Base-by-base conservation (phyloP, 2,888 invertebrate genomes). In the Amphipyra berbera region DNA sequence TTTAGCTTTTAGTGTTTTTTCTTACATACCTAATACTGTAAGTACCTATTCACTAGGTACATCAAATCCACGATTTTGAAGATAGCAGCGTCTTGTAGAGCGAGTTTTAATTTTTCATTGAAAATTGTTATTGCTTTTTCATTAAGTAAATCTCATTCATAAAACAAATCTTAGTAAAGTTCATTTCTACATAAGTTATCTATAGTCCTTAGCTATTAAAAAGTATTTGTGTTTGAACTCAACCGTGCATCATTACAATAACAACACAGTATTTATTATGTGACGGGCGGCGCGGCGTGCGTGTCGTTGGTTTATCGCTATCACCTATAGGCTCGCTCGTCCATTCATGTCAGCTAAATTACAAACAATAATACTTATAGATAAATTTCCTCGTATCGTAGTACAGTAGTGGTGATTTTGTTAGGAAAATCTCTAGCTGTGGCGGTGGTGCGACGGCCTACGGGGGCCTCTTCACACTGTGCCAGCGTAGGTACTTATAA, bases 401-500 rank as follows among this genome's bases (percentile, higher is more conserved):
- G 54, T 61, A 59, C 13, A 61, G 27, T 49, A 38, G 64, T 70
- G 48, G 41, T 60, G 56, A 64, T 65, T 68, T 49, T 52, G 66
- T 53, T 58, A n/a, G 53, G 61, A 61, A 74, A 78, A 68, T 68
- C 48, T 59, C 56, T 68, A 53, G 49, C 63, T 57, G 60, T 63
- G 47, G 61, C 54, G 41, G 68, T 67, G 61, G 48, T 65, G 57
- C 57, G 60, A 61, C 61, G 69, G 68, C 48, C 8, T 65, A 13
- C 68, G 63, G 79, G 74, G 79, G 74, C 73, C 74, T 76, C 76
- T 78, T 70, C 61, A 68, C 65, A 41, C 61, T 50, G 75, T 76
- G 78, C 59, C 78, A 66, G 62, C 68, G 56, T 55, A 50, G 45
- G 73, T 84, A 85, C 83, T 77, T 88, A 88, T 81, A 85, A 63